A percentile compares a stretch with the other conserved stretches of the same genome.
These are phyloP conservation scores for Mamestra brassicae DNA, from an alignment of 2,888 invertebrate species.

Conservation along the genomic window DNA sequence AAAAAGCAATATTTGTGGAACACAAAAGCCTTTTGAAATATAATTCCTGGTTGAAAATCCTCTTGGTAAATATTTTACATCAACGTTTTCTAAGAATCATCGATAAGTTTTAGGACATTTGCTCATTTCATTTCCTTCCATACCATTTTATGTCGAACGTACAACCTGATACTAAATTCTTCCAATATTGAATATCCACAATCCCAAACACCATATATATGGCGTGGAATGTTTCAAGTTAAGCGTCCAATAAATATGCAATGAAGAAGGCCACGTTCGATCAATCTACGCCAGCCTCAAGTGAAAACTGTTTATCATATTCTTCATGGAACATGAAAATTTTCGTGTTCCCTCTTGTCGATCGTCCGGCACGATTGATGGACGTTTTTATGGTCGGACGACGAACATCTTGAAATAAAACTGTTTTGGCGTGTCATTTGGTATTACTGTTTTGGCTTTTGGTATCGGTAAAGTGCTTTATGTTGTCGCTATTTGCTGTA, in stretches of 20 bases:
- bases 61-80: neutral
- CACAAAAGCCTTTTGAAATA: neutral
- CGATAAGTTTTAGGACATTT: conserved; percentile 2
- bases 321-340: conserved; percentile 73
- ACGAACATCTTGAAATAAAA: conserved; percentile 53
- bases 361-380: conserved; percentile 61
- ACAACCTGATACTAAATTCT: conserved; percentile 10
- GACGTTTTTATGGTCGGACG: conserved; percentile 53
- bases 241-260: conserved; percentile 84
- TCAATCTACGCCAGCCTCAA: conserved; percentile 79
- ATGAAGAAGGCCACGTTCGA: conserved; percentile 76
- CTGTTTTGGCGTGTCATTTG: conserved; percentile 33
- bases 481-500: neutral
- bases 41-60: conserved; percentile 9
- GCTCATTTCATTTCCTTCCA: neutral
- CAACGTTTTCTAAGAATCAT: neutral
- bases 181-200: conserved; percentile 65
- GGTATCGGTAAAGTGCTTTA: neutral
- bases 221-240: conserved; percentile 72
- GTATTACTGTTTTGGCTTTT: conserved; percentile 16
- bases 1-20: conserved; percentile 7
- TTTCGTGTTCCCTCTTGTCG: conserved; percentile 65
- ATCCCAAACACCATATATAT: conserved; percentile 73
- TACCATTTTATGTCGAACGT: neutral
- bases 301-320: conserved; percentile 84